Conservation (phyloP, 2,113 vertebrate genomes). For the Brachypteracias leptosomus region DNA sequence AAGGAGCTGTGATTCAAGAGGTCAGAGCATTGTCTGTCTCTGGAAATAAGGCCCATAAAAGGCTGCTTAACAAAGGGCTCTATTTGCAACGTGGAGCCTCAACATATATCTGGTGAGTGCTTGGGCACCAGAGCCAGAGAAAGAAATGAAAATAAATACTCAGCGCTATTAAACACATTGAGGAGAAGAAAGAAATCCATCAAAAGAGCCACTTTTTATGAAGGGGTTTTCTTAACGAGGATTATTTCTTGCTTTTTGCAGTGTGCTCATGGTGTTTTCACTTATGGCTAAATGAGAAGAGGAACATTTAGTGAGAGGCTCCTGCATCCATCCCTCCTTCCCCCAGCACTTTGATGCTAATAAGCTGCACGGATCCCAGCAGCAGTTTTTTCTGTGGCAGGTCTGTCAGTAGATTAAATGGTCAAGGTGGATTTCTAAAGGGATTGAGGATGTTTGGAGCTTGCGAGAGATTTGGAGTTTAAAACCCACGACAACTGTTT, state of each 20-base stretch:
- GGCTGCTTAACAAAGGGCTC: not conserved
- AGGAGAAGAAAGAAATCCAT: not conserved
- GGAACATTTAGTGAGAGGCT: not conserved
- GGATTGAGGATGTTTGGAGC: constrained; percentile 5
- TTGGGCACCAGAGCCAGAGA: not conserved
- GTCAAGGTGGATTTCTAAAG: constrained; percentile 9
- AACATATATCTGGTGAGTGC: not conserved
- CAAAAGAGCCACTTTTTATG: not conserved
- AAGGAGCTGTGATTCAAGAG: not conserved
- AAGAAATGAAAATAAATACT: constrained; percentile 30
- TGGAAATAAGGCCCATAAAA: constrained; percentile 10
- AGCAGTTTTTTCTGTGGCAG: not conserved
- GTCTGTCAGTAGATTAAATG: not conserved
- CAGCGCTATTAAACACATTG: not conserved
- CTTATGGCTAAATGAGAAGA: not conserved
- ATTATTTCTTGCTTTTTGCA: constrained; percentile 5
- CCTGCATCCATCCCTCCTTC: not conserved
- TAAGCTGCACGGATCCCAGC: not conserved
- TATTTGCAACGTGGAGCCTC: not conserved
- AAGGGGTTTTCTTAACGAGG: not conserved
- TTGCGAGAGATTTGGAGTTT: constrained; percentile 25
- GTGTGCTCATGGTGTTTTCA: not conserved
- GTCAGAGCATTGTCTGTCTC: constrained; percentile 1
- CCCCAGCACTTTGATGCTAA: not conserved
- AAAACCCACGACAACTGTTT: not conserved